These are phyloP conservation scores for Drosophila multiciliata DNA, from an alignment of 2,888 invertebrate genomes.

Conservation along the genomic window DNA sequence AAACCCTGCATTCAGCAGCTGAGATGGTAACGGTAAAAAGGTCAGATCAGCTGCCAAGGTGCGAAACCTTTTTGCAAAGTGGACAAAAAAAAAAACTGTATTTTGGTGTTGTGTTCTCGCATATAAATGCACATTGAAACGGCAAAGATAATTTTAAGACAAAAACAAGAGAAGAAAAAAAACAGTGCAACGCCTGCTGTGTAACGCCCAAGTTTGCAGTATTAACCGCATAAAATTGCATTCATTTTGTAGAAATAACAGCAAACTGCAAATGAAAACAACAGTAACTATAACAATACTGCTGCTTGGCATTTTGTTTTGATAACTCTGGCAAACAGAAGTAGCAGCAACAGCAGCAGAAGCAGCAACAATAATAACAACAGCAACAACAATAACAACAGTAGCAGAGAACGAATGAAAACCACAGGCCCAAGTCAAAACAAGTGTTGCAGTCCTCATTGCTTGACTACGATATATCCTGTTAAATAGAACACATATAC, in stretches of 20 bases:
- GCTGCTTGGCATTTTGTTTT: slow-evolving; percentile 72
- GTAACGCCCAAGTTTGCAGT: slow-evolving; percentile 21
- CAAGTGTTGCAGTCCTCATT: slow-evolving; percentile 15
- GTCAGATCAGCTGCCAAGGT: slow-evolving; percentile 27
- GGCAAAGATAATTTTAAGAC: slow-evolving; percentile 31
- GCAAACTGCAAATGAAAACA: slow-evolving; percentile 55
- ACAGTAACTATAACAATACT: slow-evolving; percentile 44
- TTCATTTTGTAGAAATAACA: slow-evolving; percentile 64
- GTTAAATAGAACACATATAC: not conserved
- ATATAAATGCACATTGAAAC: slow-evolving; percentile 25
- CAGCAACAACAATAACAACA: slow-evolving; percentile 26
- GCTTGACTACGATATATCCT: not conserved
- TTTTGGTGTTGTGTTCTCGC: slow-evolving; percentile 15
- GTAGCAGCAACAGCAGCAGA: slow-evolving; percentile 6
- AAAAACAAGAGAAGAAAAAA: slow-evolving; percentile 28
- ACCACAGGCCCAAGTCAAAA: slow-evolving; percentile 54
- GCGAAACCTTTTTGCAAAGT: slow-evolving; percentile 15
- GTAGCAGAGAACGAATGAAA: slow-evolving; percentile 58
- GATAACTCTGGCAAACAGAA: slow-evolving; percentile 76
- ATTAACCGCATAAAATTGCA: slow-evolving; percentile 57
- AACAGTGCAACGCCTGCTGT: not conserved
- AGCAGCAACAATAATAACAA: slow-evolving; percentile 1
- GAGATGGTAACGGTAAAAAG: slow-evolving; percentile 42
- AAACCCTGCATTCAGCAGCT: slow-evolving; percentile 31
- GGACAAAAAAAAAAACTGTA: slow-evolving; percentile 28